These are phyloP conservation scores for Dromas ardeola DNA, from an alignment of 2,113 vertebrate genomes.

Conservation along the genomic window DNA sequence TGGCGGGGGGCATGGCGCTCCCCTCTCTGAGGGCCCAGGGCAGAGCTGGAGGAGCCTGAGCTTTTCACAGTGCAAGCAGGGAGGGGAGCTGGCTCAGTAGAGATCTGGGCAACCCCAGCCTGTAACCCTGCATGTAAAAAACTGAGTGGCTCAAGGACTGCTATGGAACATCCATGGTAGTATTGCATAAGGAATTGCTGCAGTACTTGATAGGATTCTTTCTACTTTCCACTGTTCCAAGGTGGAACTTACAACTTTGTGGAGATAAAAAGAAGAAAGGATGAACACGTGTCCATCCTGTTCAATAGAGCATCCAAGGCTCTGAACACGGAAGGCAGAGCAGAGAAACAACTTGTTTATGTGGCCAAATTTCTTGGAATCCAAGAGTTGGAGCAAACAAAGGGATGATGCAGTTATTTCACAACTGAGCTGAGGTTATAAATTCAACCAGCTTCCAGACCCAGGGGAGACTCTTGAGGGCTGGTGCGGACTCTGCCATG, in stretches of 20 bases:
- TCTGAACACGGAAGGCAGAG: neutral
- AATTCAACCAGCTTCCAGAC: neutral
- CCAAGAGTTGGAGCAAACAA: neutral
- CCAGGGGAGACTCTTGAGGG: neutral
- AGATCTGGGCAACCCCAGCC: fast-evolving
- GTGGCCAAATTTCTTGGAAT: neutral
- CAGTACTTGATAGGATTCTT: neutral
- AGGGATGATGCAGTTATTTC: neutral
- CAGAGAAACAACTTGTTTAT: neutral
- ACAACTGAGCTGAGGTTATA: neutral
- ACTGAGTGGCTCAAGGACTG: neutral
- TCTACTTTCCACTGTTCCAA: neutral
- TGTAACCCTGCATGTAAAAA: neutral
- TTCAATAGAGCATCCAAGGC: neutral
- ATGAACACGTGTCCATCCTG: neutral
- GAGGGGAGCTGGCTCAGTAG: neutral
- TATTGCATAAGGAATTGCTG: neutral
- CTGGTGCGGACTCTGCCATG: neutral
- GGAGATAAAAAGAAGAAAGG: neutral
- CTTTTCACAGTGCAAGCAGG: neutral
- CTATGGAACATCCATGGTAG: neutral
- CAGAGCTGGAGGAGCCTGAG: neutral
- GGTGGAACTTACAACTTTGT: neutral
- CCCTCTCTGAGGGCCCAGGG: neutral
- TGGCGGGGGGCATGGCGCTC: neutral